These are phyloP conservation scores for Reinhardtius hippoglossoides DNA, from an alignment of 2,113 vertebrate genomes.

Conservation along the genomic window DNA sequence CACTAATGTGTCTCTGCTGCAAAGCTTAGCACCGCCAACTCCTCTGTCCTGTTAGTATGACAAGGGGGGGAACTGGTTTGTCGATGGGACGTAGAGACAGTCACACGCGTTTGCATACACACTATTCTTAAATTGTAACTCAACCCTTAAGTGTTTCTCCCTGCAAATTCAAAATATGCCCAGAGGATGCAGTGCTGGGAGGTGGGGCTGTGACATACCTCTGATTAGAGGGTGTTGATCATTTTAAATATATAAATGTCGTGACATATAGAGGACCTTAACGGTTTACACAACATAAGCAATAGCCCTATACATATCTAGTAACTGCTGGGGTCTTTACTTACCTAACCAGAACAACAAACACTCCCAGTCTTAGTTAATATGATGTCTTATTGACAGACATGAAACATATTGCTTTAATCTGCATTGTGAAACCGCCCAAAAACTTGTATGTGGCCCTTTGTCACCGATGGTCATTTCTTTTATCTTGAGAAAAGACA, in stretches of 20 bases:
- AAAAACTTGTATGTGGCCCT: not conserved
- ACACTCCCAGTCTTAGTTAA: not conserved
- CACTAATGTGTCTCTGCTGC: slow-evolving; percentile 41
- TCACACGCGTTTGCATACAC: not conserved
- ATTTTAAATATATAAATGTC: not conserved
- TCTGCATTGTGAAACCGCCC: not conserved
- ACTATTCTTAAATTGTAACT: not conserved
- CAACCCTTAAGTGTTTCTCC: no score
- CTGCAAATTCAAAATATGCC: no score
- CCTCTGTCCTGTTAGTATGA: slow-evolving; percentile 3
- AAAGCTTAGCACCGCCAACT: not conserved
- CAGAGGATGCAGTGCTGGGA: no score
- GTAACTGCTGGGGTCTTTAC: no score
- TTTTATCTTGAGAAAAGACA: not conserved
- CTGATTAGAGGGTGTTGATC: not conserved
- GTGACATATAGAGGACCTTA: not conserved
- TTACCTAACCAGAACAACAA: no score
- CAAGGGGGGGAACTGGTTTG: not conserved
- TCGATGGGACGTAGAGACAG: not conserved
- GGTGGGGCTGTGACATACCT: not conserved
- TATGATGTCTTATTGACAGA: not conserved
- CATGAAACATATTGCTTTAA: not conserved
- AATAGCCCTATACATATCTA: no score
- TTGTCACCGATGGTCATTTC: not conserved
- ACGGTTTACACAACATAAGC: no score